Base-by-base conservation (phyloP, 2,888 invertebrate species). In the Iselma pallidipennis region DNA sequence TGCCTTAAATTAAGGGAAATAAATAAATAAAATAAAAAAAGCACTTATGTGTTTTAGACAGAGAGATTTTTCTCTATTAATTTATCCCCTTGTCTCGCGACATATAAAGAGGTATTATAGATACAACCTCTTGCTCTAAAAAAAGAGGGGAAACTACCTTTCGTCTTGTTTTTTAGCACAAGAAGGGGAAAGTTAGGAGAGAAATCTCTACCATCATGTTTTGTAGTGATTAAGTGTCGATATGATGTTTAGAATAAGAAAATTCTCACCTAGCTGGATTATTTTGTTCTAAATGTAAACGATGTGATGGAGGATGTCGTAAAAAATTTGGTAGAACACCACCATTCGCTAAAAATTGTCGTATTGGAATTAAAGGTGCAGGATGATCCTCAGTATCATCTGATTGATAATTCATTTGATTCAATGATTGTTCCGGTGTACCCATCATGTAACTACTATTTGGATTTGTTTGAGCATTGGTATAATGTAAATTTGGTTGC, bases 301-400 rank as follows among this genome's bases (percentile, higher is more conserved):
- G 50, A 37, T 61, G 61, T 14, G 25, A 28, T 28, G 37, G 58
- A 23, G 42, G 63, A 19, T 59, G 59, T 10, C 63, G 51, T 49
- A 63, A 29, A 50, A 55, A 63, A 53, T 37, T 59, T 12, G 58
- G 63, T 19, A 53, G 53, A 5, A 60, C 57, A 25, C 64, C 64
- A 21, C 60, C 60, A 28, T 60, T 57, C 7, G 56, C 57, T 29
- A 64, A 33, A 52, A 64, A 64, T 29, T 64, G 64, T 23, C 61
- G 14, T 7, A 81, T 75, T 61, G 80, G 81, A 70, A 86, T 83
- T 58, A 87, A 86, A 50, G 85, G 85, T 71, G 83, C 84, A 67
- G 83, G 84, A 59, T 81, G 80, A 69, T 83, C 83, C 72, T 72
- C 69, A 4, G 62, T 76, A 71, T 59, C 78, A 76, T 74, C 68